phyloP scores from a whole-genome alignment of 2,113 vertebrate species.

The Lophius piscatorius region DNA sequence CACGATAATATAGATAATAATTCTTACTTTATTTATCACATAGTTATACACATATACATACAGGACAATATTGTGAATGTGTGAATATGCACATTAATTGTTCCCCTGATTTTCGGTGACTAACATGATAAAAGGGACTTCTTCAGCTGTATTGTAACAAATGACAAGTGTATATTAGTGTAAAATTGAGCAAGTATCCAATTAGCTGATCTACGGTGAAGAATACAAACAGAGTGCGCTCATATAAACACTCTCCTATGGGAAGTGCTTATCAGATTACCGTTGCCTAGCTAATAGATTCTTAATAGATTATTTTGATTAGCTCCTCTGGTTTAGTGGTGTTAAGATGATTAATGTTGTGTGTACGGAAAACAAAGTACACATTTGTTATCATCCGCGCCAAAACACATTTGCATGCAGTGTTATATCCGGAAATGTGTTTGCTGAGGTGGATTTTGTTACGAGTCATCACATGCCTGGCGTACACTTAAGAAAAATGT shows the following conservation, averaged over 20 bases:
- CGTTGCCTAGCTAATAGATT: constrained; percentile 71
- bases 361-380: constrained; percentile 29
- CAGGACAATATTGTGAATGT: no score
- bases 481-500: constrained; percentile 33
- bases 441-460: not conserved
- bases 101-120: constrained; percentile 32
- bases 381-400: constrained; percentile 2
- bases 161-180: constrained; percentile 54
- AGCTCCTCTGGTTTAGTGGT: constrained; percentile 64
- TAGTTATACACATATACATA: no score
- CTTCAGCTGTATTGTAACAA: constrained; percentile 54
- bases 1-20: no score
- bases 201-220: constrained; percentile 70
- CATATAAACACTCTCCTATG: constrained; percentile 40
- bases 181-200: constrained; percentile 63
- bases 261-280: constrained; percentile 76
- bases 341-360: constrained; percentile 65
- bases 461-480: constrained; percentile 12
- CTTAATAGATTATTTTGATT: constrained; percentile 75
- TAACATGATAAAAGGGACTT: constrained; percentile 35
- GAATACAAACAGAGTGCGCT: constrained; percentile 37
- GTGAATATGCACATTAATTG: not conserved
- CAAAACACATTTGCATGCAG: constrained; percentile 5
- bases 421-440: constrained; percentile 3
- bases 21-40: no score